phyloP scores from a whole-genome alignment of 2,113 vertebrate genomes.

The Podiceps cristatus region DNA sequence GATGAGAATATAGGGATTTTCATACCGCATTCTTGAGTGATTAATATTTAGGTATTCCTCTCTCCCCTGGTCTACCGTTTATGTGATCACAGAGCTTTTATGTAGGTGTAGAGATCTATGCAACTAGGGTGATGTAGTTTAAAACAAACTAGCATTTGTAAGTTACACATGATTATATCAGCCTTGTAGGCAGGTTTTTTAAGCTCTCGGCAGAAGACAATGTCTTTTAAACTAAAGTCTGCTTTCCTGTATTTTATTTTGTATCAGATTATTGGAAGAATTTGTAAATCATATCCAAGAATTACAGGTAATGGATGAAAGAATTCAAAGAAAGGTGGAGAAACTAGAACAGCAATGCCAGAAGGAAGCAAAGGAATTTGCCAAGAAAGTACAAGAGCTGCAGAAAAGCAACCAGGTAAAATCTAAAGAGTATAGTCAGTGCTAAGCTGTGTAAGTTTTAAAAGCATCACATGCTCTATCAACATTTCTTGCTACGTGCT shows the following conservation, averaged over 20 bases:
- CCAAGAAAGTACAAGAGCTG: conserved; percentile 96
- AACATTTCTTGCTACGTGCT: neutral
- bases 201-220: neutral
- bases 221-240: neutral
- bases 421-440: neutral
- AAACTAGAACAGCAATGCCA: conserved; percentile 98
- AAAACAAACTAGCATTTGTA: neutral
- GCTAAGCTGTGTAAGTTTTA: neutral
- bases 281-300: conserved; percentile 98
- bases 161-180: neutral
- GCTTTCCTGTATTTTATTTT: conserved; percentile 12
- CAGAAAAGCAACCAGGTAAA: conserved; percentile 98
- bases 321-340: conserved; percentile 95
- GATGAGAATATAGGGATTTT: neutral
- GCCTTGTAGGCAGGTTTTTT: neutral
- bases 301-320: conserved; percentile 95
- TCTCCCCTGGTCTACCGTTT: neutral
- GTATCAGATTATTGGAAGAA: conserved; percentile 90
- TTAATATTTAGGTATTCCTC: neutral
- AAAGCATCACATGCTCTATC: neutral
- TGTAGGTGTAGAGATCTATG: neutral
- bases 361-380: conserved; percentile 98
- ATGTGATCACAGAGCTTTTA: neutral
- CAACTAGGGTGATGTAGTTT: neutral
- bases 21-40: fast-evolving